Evolutionary conservation across 2,888 invertebrate species (phyloP), one percentile per base, ranked within the genome.

Genomic region (Girardia tigrina): DNA sequence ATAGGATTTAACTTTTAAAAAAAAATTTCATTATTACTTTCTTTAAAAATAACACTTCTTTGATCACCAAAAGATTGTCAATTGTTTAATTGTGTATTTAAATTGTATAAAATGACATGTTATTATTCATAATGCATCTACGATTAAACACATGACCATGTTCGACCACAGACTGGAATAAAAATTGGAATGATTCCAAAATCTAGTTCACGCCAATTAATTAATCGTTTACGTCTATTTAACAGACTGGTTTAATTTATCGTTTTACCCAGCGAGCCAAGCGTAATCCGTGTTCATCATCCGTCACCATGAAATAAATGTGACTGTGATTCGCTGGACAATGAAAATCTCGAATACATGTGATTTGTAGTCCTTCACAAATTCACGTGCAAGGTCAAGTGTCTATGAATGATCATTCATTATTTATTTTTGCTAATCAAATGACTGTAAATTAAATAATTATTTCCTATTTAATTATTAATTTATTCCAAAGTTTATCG

Each of bases 371-470:
- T 56, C 20, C n/a, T 56, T 56, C 23, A 56, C 23, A n/a, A 56
- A 36, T 56, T 56, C 56, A 56, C 56, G 56, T 56, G 56, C 56
- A 56, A 56, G 56, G 56, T 56, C 56, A 56, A 56, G 23, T 56
- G 56, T 56, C 56, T 56, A 56, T 56, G 23, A 56, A n/a, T 36
- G 4, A 20, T 56, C n/a, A n/a, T n/a, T n/a, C n/a, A n/a, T n/a
- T n/a, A n/a, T n/a, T n/a, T n/a, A n/a, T n/a, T n/a, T n/a, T n/a
- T n/a, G n/a, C n/a, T n/a, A n/a, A n/a, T n/a, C n/a, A n/a, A n/a
- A n/a, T n/a, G n/a, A n/a, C n/a, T n/a, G n/a, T n/a, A n/a, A n/a
- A n/a, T n/a, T n/a, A n/a, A n/a, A n/a, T n/a, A n/a, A n/a, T n/a
- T n/a, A n/a, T n/a, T n/a, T n/a, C n/a, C n/a, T n/a, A n/a, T n/a